These are phyloP conservation scores for Polypedilum vanderplanki DNA, from an alignment of 1,140 invertebrate genomes.

Conservation along the genomic window DNA sequence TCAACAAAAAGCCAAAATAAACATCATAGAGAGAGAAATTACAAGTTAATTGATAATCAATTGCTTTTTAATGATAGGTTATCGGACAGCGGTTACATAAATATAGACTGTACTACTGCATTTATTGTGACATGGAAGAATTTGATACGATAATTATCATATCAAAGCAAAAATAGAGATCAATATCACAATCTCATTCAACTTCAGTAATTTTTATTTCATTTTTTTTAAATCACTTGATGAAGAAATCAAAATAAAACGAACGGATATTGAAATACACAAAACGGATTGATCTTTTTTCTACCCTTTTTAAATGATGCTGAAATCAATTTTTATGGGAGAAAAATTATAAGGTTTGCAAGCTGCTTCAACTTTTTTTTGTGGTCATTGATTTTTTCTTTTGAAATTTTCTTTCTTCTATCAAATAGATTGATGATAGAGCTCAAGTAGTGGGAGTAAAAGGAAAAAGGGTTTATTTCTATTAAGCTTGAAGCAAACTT, in stretches of 20 bases:
- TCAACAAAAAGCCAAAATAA: not conserved
- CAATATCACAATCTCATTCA: not conserved
- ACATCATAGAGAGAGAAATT: not conserved
- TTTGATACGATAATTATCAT: slow-evolving; percentile 14
- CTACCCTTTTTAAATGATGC: not conserved
- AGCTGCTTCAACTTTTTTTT: not conserved
- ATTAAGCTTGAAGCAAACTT: not conserved
- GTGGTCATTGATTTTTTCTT: slow-evolving; percentile 6
- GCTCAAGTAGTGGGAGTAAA: not conserved
- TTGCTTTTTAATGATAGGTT: slow-evolving; percentile 9
- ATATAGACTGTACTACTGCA: not conserved
- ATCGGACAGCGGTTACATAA: not conserved
- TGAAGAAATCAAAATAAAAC: slow-evolving; percentile 14
- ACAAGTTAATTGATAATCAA: slow-evolving; percentile 19
- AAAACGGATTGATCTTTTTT: slow-evolving; percentile 8
- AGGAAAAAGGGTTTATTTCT: not conserved
- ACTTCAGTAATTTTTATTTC: not conserved
- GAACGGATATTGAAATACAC: not conserved
- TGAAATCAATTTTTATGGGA: not conserved
- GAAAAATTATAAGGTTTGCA: not conserved
- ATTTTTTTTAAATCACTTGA: slow-evolving; percentile 19
- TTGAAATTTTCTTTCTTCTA: not conserved
- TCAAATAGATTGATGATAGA: not conserved
- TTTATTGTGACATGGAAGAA: not conserved
- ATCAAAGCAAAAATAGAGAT: not conserved